Evolutionary conservation across 2,113 vertebrate genomes (phyloP), one percentile per base, ranked within the genome.

Genomic region (Gobiocypris rarus): DNA sequence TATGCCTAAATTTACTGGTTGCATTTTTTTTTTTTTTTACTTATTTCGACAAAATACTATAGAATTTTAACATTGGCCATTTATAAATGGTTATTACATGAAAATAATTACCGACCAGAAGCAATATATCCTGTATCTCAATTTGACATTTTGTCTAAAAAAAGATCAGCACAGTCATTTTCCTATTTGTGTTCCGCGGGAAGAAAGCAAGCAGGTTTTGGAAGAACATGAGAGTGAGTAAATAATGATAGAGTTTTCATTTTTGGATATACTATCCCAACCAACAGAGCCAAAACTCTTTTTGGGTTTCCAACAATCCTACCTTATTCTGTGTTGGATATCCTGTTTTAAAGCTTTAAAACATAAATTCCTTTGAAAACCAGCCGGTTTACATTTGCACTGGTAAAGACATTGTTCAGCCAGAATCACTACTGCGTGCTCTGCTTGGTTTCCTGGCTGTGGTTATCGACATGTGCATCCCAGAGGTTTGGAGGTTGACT

Each of bases 331-430:
- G 31, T 77, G 31, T 76, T 61, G 75, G 61, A 84, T 15, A 63
- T 76, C 26, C 75, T 67, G 74, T 28, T 78, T 52, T 56, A 58
- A 54, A 78, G 28, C 74, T 84, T 84, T 79, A 58, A 56, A 75
- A 58, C 61, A 81, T 56, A 31, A 77, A 69, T 41, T 69, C 28
- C 41, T 56, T 83, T 63, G 15, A 74, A 75, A 75, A 17, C 8
- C 15, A 75, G 31, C n/a, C 75, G 34, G 14, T 84, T 87, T 75
- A 75, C 26, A 81, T 82, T 73, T 67, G 79, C 61, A 22, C 83
- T 83, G 83, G 80, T 83, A 85, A 87, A 87, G 84, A 52, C 58
- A 83, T 73, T 83, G 80, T 87, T 85, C 79, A 54, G 78, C 78
- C 28, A 34, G 82, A 31, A n/a, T 41, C 77, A 43, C 61, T 19